Conservation (phyloP, 1,140 invertebrate genomes). For the Alviniconcha marisindica region DNA sequence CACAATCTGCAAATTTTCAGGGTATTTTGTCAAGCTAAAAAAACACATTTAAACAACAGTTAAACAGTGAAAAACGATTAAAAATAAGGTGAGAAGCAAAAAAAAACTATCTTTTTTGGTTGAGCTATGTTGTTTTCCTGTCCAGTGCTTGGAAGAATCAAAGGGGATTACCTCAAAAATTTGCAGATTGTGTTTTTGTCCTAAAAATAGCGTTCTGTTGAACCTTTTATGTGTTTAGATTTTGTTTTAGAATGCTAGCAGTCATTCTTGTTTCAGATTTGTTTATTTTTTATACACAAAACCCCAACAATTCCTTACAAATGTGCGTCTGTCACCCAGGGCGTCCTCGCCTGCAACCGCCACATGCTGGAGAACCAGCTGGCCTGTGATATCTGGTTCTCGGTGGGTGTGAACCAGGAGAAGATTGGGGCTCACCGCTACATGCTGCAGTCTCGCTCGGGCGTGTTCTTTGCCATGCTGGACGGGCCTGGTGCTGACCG, state of each 20-base stretch:
- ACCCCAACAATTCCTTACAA: not conserved
- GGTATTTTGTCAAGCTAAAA: too few relatives aligned
- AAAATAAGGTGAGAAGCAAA: too few relatives aligned
- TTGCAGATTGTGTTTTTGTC: not conserved
- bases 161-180: not conserved
- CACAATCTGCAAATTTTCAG: too few relatives aligned
- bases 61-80: too few relatives aligned
- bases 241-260: not conserved
- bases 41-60: too few relatives aligned
- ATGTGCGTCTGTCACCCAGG: conserved; percentile 18
- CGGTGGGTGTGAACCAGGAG: conserved; percentile 36
- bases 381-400: conserved; percentile 45
- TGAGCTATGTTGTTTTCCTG: too few relatives aligned
- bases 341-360: conserved; percentile 38
- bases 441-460: conserved; percentile 33
- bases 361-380: conserved; percentile 45
- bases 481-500: conserved; percentile 36
- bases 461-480: conserved; percentile 41
- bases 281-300: not conserved
- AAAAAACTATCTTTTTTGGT: too few relatives aligned
- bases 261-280: not conserved
- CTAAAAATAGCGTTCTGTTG: not conserved
- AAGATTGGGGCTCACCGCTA: conserved; percentile 41
- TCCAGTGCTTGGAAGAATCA: not conserved
- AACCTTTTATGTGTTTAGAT: not conserved